phyloP scores from a whole-genome alignment of 2,113 vertebrate genomes.

The Malurus alboscapulatus region DNA sequence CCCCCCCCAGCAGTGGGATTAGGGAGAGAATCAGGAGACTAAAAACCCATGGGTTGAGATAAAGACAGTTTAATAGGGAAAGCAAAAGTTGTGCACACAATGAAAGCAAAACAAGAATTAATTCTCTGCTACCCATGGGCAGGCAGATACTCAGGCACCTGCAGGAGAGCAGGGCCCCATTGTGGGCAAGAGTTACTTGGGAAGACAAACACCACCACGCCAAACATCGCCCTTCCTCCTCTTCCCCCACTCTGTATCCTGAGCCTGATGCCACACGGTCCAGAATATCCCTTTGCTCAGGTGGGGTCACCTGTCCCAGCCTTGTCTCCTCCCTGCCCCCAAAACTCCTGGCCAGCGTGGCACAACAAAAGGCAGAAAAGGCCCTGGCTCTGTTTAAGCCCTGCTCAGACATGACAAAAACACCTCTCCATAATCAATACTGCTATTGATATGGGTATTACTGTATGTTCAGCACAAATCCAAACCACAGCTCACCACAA shows the following conservation, averaged over 20 bases:
- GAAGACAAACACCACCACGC: neutral
- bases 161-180: neutral
- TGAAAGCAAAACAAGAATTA: neutral
- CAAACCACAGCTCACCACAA: neutral
- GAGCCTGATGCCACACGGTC: neutral
- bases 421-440: neutral
- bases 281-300: neutral
- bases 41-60: neutral
- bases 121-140: neutral
- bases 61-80: neutral
- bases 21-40: neutral
- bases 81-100: neutral
- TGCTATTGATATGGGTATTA: neutral
- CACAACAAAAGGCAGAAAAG: neutral
- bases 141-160: neutral
- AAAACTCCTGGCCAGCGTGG: fast-evolving
- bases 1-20: neutral
- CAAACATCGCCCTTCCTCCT: neutral
- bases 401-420: neutral
- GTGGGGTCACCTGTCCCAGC: neutral
- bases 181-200: neutral
- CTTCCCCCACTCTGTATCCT: neutral
- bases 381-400: no score
- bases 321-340: neutral
- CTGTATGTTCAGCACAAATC: neutral